Evolutionary conservation across 2,797 vertebrate species (phyloP).

Genomic region (Sylvilagus floridanus): DNA sequence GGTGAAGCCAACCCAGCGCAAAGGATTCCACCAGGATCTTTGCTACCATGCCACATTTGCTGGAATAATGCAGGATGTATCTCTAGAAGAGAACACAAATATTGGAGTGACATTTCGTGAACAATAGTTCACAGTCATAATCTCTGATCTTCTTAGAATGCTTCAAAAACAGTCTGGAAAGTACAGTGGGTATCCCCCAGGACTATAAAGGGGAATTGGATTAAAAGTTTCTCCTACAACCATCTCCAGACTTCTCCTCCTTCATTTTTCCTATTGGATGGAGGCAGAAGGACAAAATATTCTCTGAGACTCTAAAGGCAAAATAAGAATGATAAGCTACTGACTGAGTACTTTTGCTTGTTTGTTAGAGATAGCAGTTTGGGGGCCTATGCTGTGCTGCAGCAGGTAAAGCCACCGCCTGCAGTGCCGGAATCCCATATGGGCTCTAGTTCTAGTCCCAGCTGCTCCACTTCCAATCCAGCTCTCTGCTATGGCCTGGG

Average conservation of each 20-base stretch:
- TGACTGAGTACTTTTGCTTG: background rate
- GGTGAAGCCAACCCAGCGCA: no score
- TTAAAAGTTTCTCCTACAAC: background rate
- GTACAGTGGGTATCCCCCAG: background rate
- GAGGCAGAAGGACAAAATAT: background rate
- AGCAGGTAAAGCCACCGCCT: no score
- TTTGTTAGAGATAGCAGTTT: background rate
- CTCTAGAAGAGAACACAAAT: background rate
- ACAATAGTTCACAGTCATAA: background rate
- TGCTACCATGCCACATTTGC: background rate
- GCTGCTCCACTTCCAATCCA: no score
- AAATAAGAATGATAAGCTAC: background rate
- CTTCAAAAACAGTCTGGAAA: background rate
- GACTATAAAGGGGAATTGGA: background rate
- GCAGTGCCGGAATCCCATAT: no score
- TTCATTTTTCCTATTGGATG: constrained; percentile 22
- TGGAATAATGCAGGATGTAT: background rate
- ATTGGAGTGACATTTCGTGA: background rate
- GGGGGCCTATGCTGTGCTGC: no score
- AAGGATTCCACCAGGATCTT: background rate
- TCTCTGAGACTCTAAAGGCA: constrained; percentile 13
- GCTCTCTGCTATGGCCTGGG: no score
- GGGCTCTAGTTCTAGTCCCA: no score
- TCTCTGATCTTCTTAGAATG: background rate
- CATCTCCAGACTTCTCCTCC: background rate